These are phyloP conservation scores for Rostratula benghalensis DNA, from an alignment of 2,113 vertebrate species.

Conservation along the genomic window DNA sequence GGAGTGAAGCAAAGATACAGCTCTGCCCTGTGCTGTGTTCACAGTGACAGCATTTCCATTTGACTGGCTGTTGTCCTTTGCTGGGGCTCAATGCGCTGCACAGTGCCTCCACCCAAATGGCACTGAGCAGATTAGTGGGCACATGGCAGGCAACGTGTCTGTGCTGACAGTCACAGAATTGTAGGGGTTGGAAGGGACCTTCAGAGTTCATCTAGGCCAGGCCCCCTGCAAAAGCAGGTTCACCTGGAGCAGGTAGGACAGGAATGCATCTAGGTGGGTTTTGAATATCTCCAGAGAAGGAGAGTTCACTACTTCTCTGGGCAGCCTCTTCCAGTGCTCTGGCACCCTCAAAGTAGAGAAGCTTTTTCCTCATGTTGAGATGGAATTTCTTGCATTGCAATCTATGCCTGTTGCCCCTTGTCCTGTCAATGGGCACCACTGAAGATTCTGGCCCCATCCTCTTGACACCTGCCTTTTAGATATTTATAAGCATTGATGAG, in stretches of 20 bases:
- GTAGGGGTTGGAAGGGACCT: neutral
- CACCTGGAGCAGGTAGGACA: neutral
- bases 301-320: neutral
- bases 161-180: neutral
- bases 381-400: neutral
- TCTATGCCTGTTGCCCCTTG: neutral
- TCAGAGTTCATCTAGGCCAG: neutral
- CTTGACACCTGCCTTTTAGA: neutral
- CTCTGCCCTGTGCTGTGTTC: neutral
- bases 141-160: neutral
- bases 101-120: neutral
- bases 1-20: neutral
- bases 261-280: neutral
- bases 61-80: neutral
- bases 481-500: neutral
- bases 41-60: neutral
- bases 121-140: neutral
- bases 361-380: neutral
- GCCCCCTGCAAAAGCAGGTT: neutral
- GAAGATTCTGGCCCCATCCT: neutral
- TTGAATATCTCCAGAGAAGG: neutral
- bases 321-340: neutral
- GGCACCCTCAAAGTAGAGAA: neutral
- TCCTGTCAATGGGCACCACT: neutral
- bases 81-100: neutral